A percentile compares a stretch with the other conserved stretches of the same genome.
Evolutionary conservation across 2,113 vertebrate genomes (phyloP).

Genomic region (Todiramphus saurophagus): DNA sequence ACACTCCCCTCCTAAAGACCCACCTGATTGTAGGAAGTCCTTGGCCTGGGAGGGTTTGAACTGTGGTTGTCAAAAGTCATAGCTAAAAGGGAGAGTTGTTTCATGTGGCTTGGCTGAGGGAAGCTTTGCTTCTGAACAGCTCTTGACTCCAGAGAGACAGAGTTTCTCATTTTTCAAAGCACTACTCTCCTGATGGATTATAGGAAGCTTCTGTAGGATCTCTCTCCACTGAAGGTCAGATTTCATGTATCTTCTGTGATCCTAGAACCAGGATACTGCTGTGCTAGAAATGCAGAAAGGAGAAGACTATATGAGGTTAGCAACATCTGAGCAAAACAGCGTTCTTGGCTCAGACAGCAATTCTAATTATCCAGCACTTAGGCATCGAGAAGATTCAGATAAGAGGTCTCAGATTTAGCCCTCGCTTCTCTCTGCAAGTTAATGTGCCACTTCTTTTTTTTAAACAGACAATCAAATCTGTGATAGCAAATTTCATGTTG

Average conservation of each 20-base stretch:
- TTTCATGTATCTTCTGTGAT: not conserved
- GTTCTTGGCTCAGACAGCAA: constrained; percentile 11
- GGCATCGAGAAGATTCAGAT: constrained; percentile 37
- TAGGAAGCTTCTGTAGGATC: not conserved
- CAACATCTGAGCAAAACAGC: constrained; percentile 7
- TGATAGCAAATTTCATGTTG: not conserved
- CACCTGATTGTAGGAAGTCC: not conserved
- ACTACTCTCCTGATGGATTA: not conserved
- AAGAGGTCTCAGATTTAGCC: constrained; percentile 62
- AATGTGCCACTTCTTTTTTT: constrained; percentile 8
- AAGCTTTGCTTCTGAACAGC: not conserved
- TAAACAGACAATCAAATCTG: constrained; percentile 28
- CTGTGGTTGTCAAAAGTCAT: not conserved
- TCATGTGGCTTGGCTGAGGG: not conserved
- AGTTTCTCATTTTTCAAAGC: not conserved
- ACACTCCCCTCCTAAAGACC: not conserved
- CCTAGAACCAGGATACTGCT: not conserved
- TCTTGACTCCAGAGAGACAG: not conserved
- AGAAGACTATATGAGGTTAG: not conserved
- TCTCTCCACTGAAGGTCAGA: not conserved
- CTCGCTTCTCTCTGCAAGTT: constrained; percentile 44
- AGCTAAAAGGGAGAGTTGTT: not conserved
- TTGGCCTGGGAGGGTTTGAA: not conserved
- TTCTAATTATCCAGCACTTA: constrained; percentile 61
- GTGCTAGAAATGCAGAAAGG: not conserved